Percentiles rank a stretch among this genome's conserved stretches.
These are phyloP conservation scores for Metellina segmentata DNA, from an alignment of 2,888 invertebrate species.

Conservation along the genomic window DNA sequence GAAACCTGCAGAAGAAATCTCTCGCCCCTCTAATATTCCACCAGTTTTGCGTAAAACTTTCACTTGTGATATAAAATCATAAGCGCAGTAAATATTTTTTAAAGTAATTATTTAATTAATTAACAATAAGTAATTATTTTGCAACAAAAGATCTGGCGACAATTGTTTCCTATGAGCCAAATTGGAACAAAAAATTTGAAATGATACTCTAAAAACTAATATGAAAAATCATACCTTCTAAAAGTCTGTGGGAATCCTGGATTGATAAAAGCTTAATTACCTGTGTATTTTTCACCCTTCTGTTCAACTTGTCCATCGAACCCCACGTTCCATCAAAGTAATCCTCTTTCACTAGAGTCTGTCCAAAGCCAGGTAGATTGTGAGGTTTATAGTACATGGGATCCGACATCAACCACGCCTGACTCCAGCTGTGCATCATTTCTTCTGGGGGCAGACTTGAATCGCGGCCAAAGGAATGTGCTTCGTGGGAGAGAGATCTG, in stretches of 20 bases:
- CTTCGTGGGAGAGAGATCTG: slow-evolving; percentile 50
- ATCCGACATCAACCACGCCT: slow-evolving; percentile 66
- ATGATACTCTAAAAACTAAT: neutral
- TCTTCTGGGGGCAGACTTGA: slow-evolving; percentile 61
- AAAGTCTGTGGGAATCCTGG: neutral
- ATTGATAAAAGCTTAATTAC: slow-evolving; percentile 9
- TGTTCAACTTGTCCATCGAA: slow-evolving; percentile 71
- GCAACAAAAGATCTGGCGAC: too few species aligned
- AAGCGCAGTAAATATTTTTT: too few species aligned
- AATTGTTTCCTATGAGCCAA: neutral
- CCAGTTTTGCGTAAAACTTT: too few species aligned
- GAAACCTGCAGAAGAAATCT: too few species aligned
- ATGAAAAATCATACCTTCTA: neutral
- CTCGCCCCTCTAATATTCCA: too few species aligned
- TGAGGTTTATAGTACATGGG: slow-evolving; percentile 74
- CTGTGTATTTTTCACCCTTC: slow-evolving; percentile 54
- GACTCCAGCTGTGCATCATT: slow-evolving; percentile 54
- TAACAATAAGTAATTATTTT: too few species aligned
- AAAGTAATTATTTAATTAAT: too few species aligned
- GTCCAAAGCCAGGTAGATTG: slow-evolving; percentile 45
- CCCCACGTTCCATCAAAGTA: slow-evolving; percentile 75
- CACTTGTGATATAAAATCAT: too few species aligned
- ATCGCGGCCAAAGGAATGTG: slow-evolving; percentile 47
- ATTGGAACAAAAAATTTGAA: neutral
- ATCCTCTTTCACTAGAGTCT: slow-evolving; percentile 45